Evolutionary conservation across 2,113 vertebrate species (phyloP).

Genomic region (Daboia siamensis): DNA sequence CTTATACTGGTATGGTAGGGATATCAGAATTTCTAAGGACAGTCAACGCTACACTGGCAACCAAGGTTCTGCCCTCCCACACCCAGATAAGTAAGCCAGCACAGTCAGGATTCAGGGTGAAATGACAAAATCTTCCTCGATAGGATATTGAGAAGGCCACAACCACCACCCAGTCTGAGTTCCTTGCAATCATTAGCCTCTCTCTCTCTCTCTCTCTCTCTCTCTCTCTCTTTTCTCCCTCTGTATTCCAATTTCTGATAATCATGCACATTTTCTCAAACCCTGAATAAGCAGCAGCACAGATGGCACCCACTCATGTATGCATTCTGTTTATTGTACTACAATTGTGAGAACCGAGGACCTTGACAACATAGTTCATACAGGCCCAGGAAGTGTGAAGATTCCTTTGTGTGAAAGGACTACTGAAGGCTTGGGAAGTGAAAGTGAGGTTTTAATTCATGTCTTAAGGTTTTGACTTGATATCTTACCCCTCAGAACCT

Average conservation of each 20-base stretch:
- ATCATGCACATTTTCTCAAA: not conserved
- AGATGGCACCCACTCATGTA: slow-evolving; percentile 35
- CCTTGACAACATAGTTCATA: not conserved
- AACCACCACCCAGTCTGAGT: not conserved
- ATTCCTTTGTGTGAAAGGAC: not conserved
- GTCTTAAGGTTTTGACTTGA: not conserved
- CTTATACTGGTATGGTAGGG: not conserved
- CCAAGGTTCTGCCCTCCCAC: not conserved
- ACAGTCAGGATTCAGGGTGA: not conserved
- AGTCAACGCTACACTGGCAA: not conserved
- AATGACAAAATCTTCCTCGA: not conserved
- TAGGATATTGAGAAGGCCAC: not conserved
- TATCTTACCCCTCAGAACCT: not conserved
- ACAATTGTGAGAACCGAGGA: slow-evolving; percentile 15
- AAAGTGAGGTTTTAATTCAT: not conserved
- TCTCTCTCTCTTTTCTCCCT: not conserved
- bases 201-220: not conserved
- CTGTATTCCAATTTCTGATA: not conserved
- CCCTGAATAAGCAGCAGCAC: slow-evolving; percentile 16
- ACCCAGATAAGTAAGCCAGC: not conserved
- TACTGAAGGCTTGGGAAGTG: slow-evolving; percentile 20
- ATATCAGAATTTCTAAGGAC: not conserved
- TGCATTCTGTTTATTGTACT: not conserved
- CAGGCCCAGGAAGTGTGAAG: not conserved
- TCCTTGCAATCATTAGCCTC: not conserved